Conservation (phyloP, 2,797 vertebrate species). For the Poeciliopsis turneri region DNA sequence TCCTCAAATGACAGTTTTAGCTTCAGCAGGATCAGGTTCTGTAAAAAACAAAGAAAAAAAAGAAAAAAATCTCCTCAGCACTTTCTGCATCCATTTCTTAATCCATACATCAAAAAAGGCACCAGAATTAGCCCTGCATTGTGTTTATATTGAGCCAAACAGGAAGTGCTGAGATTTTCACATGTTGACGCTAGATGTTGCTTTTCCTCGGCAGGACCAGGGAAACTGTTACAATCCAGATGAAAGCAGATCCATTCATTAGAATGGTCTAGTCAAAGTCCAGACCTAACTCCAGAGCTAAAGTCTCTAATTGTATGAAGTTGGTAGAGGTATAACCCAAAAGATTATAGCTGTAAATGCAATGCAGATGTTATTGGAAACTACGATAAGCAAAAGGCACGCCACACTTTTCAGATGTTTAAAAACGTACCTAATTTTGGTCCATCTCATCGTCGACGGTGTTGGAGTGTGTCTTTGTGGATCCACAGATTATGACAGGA, state of each 20-base stretch:
- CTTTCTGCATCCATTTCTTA: too few relatives aligned
- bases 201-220: background rate
- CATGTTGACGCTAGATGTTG: too few relatives aligned
- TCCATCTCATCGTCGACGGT: background rate
- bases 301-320: background rate
- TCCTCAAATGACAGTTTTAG: too few relatives aligned
- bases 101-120: too few relatives aligned
- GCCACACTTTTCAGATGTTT: background rate
- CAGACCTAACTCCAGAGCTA: background rate
- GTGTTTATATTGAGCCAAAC: too few relatives aligned
- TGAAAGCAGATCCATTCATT: background rate
- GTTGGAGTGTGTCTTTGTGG: background rate
- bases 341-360: background rate
- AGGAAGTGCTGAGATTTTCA: too few relatives aligned
- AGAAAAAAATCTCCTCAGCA: too few relatives aligned
- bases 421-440: background rate
- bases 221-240: background rate
- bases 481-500: constrained; percentile 16
- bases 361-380: background rate
- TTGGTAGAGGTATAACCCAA: background rate
- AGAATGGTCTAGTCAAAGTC: too few relatives aligned
- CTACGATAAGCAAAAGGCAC: background rate
- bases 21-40: too few relatives aligned
- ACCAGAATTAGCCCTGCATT: too few relatives aligned
- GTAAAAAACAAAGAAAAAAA: too few relatives aligned